Percentiles rank a stretch among this genome's conserved stretches.
These are phyloP conservation scores for Numenius arquata DNA, from an alignment of 2,113 vertebrate genomes.

Conservation along the genomic window DNA sequence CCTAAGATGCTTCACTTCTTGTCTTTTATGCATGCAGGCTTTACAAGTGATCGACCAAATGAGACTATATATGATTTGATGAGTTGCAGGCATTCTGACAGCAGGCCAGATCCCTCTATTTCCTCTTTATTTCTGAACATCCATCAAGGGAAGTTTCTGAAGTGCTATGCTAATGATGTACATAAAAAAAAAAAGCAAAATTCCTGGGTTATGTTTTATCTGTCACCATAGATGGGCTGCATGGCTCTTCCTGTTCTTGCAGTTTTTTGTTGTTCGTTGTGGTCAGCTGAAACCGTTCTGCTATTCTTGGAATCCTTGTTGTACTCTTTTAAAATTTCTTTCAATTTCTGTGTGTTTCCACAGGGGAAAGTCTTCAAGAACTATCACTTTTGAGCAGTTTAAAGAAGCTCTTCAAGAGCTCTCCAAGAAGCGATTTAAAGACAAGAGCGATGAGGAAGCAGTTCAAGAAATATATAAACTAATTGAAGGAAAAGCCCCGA, in stretches of 20 bases:
- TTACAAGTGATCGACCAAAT: neutral
- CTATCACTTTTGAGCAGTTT: constrained; percentile 93
- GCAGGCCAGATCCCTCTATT: neutral
- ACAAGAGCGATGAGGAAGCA: constrained; percentile 87
- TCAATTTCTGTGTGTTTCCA: constrained; percentile 29
- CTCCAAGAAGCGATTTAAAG: constrained; percentile 89
- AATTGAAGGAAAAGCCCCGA: constrained; percentile 87
- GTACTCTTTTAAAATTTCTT: neutral
- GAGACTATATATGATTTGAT: neutral
- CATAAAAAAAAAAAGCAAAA: neutral
- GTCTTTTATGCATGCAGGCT: neutral
- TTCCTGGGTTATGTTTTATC: neutral
- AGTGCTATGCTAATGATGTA: neutral
- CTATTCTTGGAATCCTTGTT: neutral
- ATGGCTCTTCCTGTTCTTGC: neutral
- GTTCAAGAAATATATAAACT: constrained; percentile 87
- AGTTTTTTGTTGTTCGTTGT: neutral
- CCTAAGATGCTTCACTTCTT: neutral
- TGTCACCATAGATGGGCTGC: neutral
- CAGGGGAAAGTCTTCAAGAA: constrained; percentile 90
- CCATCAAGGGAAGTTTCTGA: neutral
- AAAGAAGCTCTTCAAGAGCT: constrained; percentile 88
- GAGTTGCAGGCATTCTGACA: neutral
- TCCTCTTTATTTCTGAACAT: neutral
- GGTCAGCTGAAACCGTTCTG: neutral